These are phyloP conservation scores for Lutjanus erythropterus DNA, from an alignment of 2,113 vertebrate species.

Conservation along the genomic window DNA sequence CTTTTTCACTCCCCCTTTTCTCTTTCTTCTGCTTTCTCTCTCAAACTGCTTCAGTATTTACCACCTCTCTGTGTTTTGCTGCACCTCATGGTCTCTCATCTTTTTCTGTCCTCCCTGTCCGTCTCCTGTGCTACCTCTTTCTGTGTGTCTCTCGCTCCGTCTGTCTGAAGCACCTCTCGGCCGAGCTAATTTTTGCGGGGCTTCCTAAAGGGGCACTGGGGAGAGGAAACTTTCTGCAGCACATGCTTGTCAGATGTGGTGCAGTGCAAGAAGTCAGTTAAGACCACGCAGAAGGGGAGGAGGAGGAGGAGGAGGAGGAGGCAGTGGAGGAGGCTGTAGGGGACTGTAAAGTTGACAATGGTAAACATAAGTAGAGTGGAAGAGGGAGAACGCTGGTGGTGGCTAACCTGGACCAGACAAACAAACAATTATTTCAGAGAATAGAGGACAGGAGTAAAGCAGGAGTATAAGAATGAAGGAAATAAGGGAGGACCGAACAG, in stretches of 20 bases:
- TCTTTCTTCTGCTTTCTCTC: conserved; percentile 32
- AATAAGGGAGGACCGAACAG: conserved; percentile 12
- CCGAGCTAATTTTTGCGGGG: conserved; percentile 69
- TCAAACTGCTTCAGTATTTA: conserved; percentile 48
- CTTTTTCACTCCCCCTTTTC: conserved; percentile 65
- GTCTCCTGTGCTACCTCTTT: conserved; percentile 29
- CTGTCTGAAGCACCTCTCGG: conserved; percentile 69
- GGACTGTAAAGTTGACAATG: conserved; percentile 34
- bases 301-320: conserved; percentile 38
- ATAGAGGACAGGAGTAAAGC: not conserved
- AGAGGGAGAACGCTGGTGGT: not conserved
- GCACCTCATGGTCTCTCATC: conserved; percentile 39
- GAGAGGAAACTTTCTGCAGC: conserved; percentile 83
- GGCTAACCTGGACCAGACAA: not conserved
- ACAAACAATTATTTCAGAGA: conserved; percentile 12
- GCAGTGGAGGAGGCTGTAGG: conserved; percentile 15
- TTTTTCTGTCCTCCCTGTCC: conserved; percentile 32
- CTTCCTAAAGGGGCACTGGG: conserved; percentile 74
- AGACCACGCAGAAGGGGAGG: conserved; percentile 24
- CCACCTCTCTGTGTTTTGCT: conserved; percentile 45
- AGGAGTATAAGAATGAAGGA: conserved; percentile 20
- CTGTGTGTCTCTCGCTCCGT: conserved; percentile 43
- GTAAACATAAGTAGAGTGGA: not conserved
- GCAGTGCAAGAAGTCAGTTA: conserved; percentile 58
- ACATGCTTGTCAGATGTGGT: conserved; percentile 84